Evolutionary conservation across 2,113 vertebrate species (phyloP).

Genomic region (Sinocyclocheilus anshuiensis): DNA sequence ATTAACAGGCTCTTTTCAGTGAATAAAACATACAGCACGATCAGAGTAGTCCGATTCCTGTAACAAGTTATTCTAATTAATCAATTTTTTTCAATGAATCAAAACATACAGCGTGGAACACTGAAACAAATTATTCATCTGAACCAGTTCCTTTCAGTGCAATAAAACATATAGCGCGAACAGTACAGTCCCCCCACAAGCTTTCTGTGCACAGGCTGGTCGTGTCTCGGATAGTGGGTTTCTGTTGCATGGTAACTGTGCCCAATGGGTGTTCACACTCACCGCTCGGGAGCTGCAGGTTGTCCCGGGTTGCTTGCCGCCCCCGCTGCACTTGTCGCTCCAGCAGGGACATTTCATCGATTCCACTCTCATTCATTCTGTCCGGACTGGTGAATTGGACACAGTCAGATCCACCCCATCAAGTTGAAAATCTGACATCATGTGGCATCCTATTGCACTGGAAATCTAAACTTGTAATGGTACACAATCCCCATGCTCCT

Average conservation of each 20-base stretch:
- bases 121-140: no score
- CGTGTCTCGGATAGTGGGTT: not conserved
- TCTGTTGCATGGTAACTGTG: conserved; percentile 28
- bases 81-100: no score
- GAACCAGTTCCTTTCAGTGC: no score
- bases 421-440: not conserved
- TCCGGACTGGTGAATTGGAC: not conserved
- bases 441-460: not conserved
- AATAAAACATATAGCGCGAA: no score
- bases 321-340: not conserved
- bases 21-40: not conserved
- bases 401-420: not conserved
- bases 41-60: not conserved
- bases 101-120: no score
- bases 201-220: not conserved
- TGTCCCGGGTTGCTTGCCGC: not conserved
- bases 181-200: no score
- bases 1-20: not conserved
- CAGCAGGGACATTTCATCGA: not conserved
- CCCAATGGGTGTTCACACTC: not conserved
- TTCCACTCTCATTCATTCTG: not conserved
- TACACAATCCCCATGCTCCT: not conserved
- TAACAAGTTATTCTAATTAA: not conserved
- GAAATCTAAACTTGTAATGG: not conserved
- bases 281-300: not conserved